Conservation (phyloP, 2,113 vertebrate genomes). For the Cyanoramphus novaezelandiae region DNA sequence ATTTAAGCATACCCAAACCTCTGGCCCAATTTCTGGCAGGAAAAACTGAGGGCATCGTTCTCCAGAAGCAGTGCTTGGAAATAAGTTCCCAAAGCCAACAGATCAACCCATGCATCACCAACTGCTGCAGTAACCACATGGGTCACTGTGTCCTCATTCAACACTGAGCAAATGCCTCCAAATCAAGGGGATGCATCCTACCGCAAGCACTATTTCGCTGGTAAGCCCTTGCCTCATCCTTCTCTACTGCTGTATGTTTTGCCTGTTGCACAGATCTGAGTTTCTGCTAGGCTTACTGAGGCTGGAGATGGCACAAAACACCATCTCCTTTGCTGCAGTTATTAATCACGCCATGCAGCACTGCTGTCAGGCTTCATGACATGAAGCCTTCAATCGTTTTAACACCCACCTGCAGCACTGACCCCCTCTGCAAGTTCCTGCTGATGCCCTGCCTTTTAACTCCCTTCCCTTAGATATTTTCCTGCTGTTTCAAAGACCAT, state of each 20-base stretch:
- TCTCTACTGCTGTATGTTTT: neutral
- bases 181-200: neutral
- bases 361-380: neutral
- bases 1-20: neutral
- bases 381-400: neutral
- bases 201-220: neutral
- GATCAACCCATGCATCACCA: rapidly evolving
- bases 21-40: neutral
- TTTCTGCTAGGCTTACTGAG: neutral
- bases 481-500: neutral
- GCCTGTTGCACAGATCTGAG: neutral
- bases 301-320: neutral
- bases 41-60: neutral
- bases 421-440: neutral
- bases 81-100: neutral
- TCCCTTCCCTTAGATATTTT: neutral
- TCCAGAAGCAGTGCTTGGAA: neutral
- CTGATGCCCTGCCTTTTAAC: neutral
- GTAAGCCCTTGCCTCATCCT: neutral
- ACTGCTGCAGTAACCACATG: rapidly evolving
- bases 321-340: neutral
- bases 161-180: neutral
- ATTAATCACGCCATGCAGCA: neutral
- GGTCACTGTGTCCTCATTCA: rapidly evolving
- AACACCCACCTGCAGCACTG: neutral